These are phyloP conservation scores for Drosophila punjabiensis DNA, from an alignment of 1,140 invertebrate genomes.

Conservation along the genomic window DNA sequence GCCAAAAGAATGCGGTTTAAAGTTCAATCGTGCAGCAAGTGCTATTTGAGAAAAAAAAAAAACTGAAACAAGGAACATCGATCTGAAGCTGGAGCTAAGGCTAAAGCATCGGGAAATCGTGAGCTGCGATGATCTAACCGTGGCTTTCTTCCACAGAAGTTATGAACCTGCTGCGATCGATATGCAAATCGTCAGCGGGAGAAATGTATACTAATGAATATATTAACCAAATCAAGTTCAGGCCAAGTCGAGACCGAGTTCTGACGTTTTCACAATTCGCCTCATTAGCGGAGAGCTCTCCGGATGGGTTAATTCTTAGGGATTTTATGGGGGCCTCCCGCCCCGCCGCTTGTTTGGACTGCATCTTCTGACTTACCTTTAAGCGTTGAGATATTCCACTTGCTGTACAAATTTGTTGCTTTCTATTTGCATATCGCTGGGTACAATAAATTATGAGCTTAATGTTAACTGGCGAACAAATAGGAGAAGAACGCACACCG, in stretches of 20 bases:
- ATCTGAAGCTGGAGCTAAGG: not conserved
- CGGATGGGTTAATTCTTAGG: slow-evolving; percentile 19
- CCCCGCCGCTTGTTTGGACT: slow-evolving; percentile 30
- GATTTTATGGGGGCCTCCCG: slow-evolving; percentile 9
- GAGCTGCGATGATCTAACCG: slow-evolving; percentile 41
- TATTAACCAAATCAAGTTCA: slow-evolving; percentile 67
- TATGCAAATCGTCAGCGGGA: slow-evolving; percentile 70
- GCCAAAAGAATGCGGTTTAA: slow-evolving; percentile 78
- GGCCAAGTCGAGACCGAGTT: slow-evolving; percentile 15
- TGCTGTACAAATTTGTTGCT: slow-evolving; percentile 57
- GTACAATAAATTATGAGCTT: slow-evolving; percentile 70
- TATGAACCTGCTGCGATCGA: slow-evolving; percentile 52
- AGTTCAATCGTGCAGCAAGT: slow-evolving; percentile 83
- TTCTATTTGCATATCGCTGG: slow-evolving; percentile 65
- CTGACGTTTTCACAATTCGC: slow-evolving; percentile 64
- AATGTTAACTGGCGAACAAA: slow-evolving; percentile 73
- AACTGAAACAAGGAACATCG: slow-evolving; percentile 24
- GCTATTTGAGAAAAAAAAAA: slow-evolving; percentile 53
- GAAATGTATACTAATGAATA: slow-evolving; percentile 76
- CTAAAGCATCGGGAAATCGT: slow-evolving; percentile 18
- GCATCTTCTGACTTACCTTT: slow-evolving; percentile 51
- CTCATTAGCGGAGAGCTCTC: slow-evolving; percentile 58
- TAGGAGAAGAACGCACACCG: slow-evolving; percentile 49
- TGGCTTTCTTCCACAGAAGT: slow-evolving; percentile 48
- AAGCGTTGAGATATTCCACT: slow-evolving; percentile 55